Base-by-base conservation (phyloP, 1,140 invertebrate genomes). In the Formica exsecta region DNA sequence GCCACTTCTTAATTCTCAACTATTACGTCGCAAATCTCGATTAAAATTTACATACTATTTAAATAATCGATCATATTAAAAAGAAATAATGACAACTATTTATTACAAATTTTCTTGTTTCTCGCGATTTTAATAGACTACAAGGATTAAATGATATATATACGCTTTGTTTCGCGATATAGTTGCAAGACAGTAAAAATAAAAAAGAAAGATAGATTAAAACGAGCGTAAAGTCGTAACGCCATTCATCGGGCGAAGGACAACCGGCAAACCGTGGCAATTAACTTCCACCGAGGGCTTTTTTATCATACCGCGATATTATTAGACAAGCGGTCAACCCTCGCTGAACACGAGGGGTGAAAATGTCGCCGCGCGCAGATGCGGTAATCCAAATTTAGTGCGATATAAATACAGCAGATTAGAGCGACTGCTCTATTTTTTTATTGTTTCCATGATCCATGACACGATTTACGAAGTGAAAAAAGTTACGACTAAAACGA, bases 211-310 rank as follows among this genome's bases (percentile, higher is more conserved):
- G 41, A 86, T 61, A 74, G 11, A 77, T 71, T 87, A 70, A 90
- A 89, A 86, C 62, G 79, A 77, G 68, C 89, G 64, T 88, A 70
- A 88, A 85, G 87, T 90, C 80, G 87, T 76, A 83, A 83, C 41
- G 71, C 70, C 89, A 89, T 90, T 88, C 86, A 90, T 90, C 88
- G 87, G 70, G n/a, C 41, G 36, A 44, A 64, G 71, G 77, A 90
- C 89, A 90, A 86, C 57, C 76, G 74, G 89, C 87, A 89, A 90
- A 87, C 87, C 87, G 73, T 62, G 73, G 64, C 87, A 88, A 90
- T 90, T 90, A 90, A 90, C 87, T 89, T 90, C 75, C 77, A 68
- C 36, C 41, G 84, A 71, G 75, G 62, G 74, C 29, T 85, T 81
- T 85, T 86, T 75, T 88, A 86, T 80, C 71, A 38, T 51, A 36